phyloP scores from a whole-genome alignment of 2,797 vertebrate genomes.

The Propithecus deckenii region DNA sequence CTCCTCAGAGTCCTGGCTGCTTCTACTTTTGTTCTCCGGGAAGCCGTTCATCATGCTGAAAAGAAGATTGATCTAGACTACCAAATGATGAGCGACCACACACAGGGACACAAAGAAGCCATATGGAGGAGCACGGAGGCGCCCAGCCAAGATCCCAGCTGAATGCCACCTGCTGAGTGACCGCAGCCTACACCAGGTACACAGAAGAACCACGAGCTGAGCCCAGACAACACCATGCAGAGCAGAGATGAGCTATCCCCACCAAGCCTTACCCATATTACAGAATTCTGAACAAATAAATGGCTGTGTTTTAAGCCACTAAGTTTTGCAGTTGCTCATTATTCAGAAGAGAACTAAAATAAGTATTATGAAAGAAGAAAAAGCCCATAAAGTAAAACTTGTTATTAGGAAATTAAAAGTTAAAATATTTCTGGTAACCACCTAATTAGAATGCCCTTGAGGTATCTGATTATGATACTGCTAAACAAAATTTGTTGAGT shows the following conservation, averaged over 20 bases:
- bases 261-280: background rate
- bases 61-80: background rate
- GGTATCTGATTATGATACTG: background rate
- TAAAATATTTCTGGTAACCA: constrained; percentile 37
- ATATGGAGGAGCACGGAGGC: background rate
- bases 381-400: background rate
- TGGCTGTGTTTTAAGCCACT: background rate
- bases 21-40: background rate
- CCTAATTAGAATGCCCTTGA: background rate
- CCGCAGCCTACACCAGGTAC: background rate
- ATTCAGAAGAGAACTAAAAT: background rate
- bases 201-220: background rate
- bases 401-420: constrained; percentile 23
- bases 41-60: background rate
- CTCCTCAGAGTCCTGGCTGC: background rate
- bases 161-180: background rate
- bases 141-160: background rate
- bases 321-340: background rate
- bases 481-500: background rate
- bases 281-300: background rate
- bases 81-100: background rate
- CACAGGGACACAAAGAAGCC: background rate
- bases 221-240: background rate
- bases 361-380: background rate
- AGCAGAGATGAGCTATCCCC: background rate